Conservation (phyloP, 1,140 invertebrate genomes). For the Plectrocnemia conspersa region DNA sequence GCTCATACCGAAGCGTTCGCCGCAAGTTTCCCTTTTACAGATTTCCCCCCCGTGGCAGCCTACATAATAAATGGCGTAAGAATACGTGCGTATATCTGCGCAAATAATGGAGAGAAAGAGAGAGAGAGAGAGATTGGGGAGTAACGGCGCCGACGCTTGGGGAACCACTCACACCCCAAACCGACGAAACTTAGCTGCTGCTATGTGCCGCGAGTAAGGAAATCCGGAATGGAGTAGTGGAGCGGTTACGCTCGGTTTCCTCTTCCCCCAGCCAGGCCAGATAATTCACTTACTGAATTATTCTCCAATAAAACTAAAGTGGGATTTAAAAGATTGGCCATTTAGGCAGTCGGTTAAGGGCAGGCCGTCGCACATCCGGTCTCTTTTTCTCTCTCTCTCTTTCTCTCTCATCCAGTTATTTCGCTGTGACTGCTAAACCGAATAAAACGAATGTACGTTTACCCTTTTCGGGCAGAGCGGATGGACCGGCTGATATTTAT, state of each 20-base stretch:
- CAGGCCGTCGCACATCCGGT: conserved; percentile 5
- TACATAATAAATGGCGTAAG: conserved; percentile 35
- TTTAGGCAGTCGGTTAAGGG: conserved; percentile 33
- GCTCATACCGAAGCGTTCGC: conserved; percentile 28
- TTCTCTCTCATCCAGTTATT: too few relatives aligned
- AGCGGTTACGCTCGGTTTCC: conserved; percentile 54
- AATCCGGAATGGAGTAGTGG: conserved; percentile 48
- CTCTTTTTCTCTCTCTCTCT: too few relatives aligned
- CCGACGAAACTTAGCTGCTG: conserved; percentile 32
- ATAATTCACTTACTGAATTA: conserved; percentile 52
- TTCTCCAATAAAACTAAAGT: conserved; percentile 52
- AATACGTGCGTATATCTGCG: conserved; percentile 33
- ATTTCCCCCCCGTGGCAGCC: conserved; percentile 27
- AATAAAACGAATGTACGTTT: too few relatives aligned
- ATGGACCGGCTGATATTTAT: too few relatives aligned
- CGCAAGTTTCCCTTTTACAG: conserved; percentile 34
- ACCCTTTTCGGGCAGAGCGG: too few relatives aligned
- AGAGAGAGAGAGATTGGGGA: conserved; percentile 6
- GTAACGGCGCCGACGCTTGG: too few relatives aligned
- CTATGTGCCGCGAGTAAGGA: conserved; percentile 50
- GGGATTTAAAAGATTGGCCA: conserved; percentile 36
- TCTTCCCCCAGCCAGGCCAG: conserved; percentile 37
- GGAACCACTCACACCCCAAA: neutral
- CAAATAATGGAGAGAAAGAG: conserved; percentile 31
- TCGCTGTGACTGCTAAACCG: too few relatives aligned